phyloP scores from a whole-genome alignment of 2,888 invertebrate species.

The Helicoverpa assulta region DNA sequence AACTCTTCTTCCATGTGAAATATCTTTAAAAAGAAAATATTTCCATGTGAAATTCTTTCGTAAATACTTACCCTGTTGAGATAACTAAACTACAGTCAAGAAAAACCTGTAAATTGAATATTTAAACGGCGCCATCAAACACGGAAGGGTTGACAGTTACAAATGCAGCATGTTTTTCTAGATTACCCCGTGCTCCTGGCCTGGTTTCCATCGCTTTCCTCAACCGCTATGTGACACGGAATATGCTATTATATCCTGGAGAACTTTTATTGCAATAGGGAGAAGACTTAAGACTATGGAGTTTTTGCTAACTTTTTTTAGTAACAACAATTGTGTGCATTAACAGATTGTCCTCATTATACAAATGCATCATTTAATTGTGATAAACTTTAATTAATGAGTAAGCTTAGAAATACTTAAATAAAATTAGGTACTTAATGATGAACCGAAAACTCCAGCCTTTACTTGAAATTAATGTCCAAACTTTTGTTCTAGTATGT shows the following conservation, averaged over 20 bases:
- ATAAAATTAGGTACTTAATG: not conserved
- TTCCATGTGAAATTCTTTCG: no score
- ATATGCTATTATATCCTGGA: slow-evolving; percentile 33
- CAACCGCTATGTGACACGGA: slow-evolving; percentile 54
- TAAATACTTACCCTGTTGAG: no score
- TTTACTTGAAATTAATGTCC: slow-evolving; percentile 11
- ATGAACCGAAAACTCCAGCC: not conserved
- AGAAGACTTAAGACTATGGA: not conserved
- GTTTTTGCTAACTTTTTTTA: not conserved
- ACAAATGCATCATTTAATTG: not conserved
- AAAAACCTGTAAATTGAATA: slow-evolving; percentile 24
- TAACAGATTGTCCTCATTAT: not conserved
- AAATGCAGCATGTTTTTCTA: slow-evolving; percentile 50
- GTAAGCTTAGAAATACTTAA: no score
- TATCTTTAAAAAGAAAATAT: not conserved
- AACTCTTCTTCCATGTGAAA: not conserved
- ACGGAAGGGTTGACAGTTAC: slow-evolving; percentile 30
- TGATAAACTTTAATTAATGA: no score
- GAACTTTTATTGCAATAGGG: not conserved
- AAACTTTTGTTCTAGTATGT: slow-evolving; percentile 84
- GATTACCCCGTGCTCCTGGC: slow-evolving; percentile 40
- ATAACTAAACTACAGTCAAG: not conserved
- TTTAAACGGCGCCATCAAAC: slow-evolving; percentile 15
- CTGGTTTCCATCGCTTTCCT: slow-evolving; percentile 43
- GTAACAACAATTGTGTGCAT: not conserved